phyloP scores from a whole-genome alignment of 2,113 vertebrate genomes.

The Cebus imitator region DNA sequence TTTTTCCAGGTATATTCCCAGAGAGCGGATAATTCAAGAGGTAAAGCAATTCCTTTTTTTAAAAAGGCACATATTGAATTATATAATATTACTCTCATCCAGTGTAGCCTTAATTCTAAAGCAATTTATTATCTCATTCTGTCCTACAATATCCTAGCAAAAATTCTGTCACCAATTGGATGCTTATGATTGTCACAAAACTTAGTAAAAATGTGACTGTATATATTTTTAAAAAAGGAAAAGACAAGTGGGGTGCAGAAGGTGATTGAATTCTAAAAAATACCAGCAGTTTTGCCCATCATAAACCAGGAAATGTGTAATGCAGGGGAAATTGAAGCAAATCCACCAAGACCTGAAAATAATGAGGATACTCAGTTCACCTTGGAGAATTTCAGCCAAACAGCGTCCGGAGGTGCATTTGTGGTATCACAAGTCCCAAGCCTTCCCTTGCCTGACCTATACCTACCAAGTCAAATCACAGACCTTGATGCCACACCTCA shows the following conservation, averaged over 20 bases:
- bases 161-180: neutral
- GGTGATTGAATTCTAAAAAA: neutral
- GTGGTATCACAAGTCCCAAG: neutral
- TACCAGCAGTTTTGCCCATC: neutral
- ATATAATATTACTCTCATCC: neutral
- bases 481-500: slow-evolving; percentile 76
- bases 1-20: neutral
- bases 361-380: slow-evolving; percentile 26
- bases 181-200: neutral
- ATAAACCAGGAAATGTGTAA: slow-evolving; percentile 12
- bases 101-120: neutral
- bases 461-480: slow-evolving; percentile 82
- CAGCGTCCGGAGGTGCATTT: slow-evolving; percentile 77
- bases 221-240: neutral
- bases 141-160: neutral
- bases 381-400: slow-evolving; percentile 77
- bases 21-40: neutral
- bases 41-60: neutral
- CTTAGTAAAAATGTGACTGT: slow-evolving; percentile 7
- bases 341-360: slow-evolving; percentile 73
- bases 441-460: slow-evolving; percentile 21
- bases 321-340: slow-evolving; percentile 78
- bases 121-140: neutral
- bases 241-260: neutral
- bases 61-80: neutral